Evolutionary conservation across 1,140 invertebrate species (phyloP), one percentile per base, ranked within the genome.

Genomic region (Samia ricini): DNA sequence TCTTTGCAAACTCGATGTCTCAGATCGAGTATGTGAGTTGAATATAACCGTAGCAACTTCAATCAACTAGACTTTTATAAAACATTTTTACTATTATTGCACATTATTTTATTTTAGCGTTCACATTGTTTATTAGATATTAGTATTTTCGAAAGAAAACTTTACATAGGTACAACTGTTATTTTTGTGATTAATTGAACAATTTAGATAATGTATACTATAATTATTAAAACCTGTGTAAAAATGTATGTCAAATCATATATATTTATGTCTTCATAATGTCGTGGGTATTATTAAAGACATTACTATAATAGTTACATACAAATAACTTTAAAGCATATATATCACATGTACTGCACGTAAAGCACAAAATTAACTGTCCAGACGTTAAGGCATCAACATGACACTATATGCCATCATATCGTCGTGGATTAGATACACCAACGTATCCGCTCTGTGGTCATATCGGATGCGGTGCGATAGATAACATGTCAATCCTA

Each of bases 401-500:
- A 15, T n/a, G n/a, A n/a, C n/a, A n/a, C n/a, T n/a, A 15, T 23
- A 23, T 52, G 22, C 8, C 21, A 22, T 22, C 3, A 52, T 23
- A 59, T 50, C 36, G 66, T 24, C 69, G 60, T 51, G 79, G 75
- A 81, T 83, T 81, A n/a, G n/a, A n/a, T n/a, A 80, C 66, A 69
- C 64, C 66, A 61, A 78, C 83, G 79, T 81, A 78, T 81, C 66
- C 60, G 51, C 63, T 69, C 69, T 68, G 57, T 50, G 22, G 71
- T 61, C 64, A 79, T 83, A 81, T 69, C 68, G 66, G 68, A 66
- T 72, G 66, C 61, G 74, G 71, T 68, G 71, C 66, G 76, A 80
- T 79, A 73, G 63, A 62, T 61, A 76, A 65, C 66, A 64, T 79
- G 79, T 89, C 85, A 88, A 88, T 86, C 79, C 77, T 74, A 79